These are phyloP conservation scores for Ptychochromis oligacanthus DNA, from an alignment of 2,113 vertebrate species.

Conservation along the genomic window DNA sequence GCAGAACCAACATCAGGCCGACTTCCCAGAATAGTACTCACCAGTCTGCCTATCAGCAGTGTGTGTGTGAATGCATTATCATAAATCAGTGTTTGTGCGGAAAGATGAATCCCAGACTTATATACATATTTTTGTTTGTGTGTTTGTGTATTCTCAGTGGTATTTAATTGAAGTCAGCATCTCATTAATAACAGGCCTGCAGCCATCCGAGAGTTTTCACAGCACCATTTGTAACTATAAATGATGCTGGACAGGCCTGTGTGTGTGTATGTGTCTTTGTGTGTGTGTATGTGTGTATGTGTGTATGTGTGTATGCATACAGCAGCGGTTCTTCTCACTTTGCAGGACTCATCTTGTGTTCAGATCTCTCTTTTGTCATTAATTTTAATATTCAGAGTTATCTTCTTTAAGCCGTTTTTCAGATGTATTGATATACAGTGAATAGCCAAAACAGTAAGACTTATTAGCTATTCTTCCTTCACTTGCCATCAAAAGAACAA, in stretches of 20 bases:
- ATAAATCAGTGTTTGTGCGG: not conserved
- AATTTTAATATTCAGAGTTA: not conserved
- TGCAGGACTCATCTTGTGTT: not conserved
- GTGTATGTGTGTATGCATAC: fast-evolving
- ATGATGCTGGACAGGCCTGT: not conserved
- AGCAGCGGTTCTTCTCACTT: not conserved
- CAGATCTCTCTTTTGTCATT: not conserved
- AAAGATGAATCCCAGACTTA: not conserved
- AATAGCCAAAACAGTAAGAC: not conserved
- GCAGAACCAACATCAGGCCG: not conserved
- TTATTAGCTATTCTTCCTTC: not conserved
- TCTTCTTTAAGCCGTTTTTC: fast-evolving
- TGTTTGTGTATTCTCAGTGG: not conserved
- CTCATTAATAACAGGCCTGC: slow-evolving; percentile 12
- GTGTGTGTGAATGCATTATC: not conserved
- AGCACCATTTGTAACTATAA: not conserved
- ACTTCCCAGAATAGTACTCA: no score
- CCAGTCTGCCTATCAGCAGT: not conserved
- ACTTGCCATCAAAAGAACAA: not conserved
- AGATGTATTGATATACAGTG: not conserved
- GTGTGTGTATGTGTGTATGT: no score
- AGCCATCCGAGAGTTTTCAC: not conserved
- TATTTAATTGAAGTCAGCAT: slow-evolving; percentile 15
- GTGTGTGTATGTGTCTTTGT: not conserved
- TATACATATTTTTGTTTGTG: not conserved